A percentile compares a stretch with the other conserved stretches of the same genome.
Evolutionary conservation across 2,797 vertebrate species (phyloP).

Genomic region (Spea hammondii): DNA sequence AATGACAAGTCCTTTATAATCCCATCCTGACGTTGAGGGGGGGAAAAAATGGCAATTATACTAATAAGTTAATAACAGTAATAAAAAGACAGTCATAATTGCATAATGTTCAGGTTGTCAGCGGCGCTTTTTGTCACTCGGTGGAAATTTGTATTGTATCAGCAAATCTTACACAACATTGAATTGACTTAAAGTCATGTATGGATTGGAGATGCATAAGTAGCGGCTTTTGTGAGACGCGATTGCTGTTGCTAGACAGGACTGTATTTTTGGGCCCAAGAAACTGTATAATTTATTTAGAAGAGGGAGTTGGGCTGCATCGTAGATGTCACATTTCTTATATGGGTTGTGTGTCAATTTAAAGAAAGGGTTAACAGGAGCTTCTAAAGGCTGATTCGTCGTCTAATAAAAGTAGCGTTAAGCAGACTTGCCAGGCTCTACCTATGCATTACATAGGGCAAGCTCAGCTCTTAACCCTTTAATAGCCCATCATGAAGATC

Average conservation of each 20-base stretch:
- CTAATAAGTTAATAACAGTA: slow-evolving; percentile 82
- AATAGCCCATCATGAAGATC: too few relatives aligned
- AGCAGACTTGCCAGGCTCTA: too few relatives aligned
- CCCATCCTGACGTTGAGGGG: slow-evolving; percentile 71
- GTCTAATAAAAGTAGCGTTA: too few relatives aligned
- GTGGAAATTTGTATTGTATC: slow-evolving; percentile 72
- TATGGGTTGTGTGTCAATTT: too few relatives aligned
- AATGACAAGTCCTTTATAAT: slow-evolving; percentile 81
- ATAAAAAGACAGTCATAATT: slow-evolving; percentile 82
- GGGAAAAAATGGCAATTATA: slow-evolving; percentile 75
- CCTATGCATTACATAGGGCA: too few relatives aligned
- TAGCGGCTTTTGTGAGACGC: slow-evolving; percentile 11
- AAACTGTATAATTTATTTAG: too few relatives aligned
- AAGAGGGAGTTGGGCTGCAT: too few relatives aligned
- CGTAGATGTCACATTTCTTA: too few relatives aligned
- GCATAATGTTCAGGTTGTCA: slow-evolving; percentile 82
- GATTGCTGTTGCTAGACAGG: slow-evolving; percentile 36
- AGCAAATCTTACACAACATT: slow-evolving; percentile 61
- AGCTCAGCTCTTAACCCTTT: too few relatives aligned
- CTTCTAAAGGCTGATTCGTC: too few relatives aligned
- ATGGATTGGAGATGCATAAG: slow-evolving; percentile 52
- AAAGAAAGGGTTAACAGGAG: too few relatives aligned
- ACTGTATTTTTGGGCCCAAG: neutral
- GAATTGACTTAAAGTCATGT: slow-evolving; percentile 55
- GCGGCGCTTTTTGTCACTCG: slow-evolving; percentile 69